Evolutionary conservation across 2,113 vertebrate genomes (phyloP).

Genomic region (Sisor rabdophorus): DNA sequence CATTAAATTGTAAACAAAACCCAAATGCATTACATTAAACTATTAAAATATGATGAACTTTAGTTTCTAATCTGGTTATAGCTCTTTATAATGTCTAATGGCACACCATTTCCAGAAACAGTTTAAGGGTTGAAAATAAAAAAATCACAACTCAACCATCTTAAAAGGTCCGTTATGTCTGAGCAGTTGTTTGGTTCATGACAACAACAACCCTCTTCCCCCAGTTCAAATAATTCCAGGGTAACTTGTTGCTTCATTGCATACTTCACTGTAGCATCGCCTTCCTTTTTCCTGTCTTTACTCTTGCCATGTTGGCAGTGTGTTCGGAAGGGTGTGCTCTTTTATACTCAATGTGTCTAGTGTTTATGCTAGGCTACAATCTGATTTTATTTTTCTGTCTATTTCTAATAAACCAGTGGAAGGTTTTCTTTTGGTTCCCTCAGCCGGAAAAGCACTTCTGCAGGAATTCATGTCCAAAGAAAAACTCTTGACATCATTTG

Average conservation of each 20-base stretch:
- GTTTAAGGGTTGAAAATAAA: not conserved
- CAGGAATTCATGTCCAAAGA: not conserved
- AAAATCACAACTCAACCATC: not conserved
- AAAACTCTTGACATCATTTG: not conserved
- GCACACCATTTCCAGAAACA: not conserved
- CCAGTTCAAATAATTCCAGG: not conserved
- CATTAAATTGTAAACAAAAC: not conserved
- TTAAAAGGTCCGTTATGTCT: constrained; percentile 11
- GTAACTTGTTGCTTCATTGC: constrained; percentile 9
- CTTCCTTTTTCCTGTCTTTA: constrained; percentile 17
- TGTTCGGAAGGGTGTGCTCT: not conserved
- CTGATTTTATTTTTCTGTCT: constrained; percentile 25
- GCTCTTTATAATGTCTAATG: not conserved
- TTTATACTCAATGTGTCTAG: not conserved
- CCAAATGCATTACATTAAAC: not conserved
- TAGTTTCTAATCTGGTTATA: not conserved
- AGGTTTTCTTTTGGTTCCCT: constrained; percentile 18
- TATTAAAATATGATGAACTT: not conserved
- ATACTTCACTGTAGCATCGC: not conserved
- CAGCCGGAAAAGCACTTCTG: not conserved
- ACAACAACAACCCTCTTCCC: not conserved
- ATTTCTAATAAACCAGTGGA: constrained; percentile 5
- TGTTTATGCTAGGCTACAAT: constrained; percentile 25
- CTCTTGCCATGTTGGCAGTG: constrained; percentile 9
- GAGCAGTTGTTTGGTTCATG: not conserved